phyloP scores from a whole-genome alignment of 2,113 vertebrate species.

The rabbit (Oryctolagus cuniculus) region DNA sequence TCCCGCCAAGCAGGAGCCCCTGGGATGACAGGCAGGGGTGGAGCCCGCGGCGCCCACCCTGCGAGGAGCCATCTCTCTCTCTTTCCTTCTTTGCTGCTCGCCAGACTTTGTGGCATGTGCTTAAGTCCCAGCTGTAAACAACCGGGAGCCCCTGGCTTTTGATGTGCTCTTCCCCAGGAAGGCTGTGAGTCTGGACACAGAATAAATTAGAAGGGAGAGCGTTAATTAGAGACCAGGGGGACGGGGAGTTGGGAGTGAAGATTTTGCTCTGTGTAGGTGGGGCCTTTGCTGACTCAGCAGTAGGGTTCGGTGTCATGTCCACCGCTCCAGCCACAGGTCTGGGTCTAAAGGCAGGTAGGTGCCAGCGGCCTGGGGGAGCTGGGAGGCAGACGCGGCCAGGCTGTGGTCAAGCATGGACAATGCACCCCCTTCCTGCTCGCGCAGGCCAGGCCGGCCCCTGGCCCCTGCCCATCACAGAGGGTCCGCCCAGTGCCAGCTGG shows the following conservation, averaged over 20 bases:
- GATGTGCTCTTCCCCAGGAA: constrained; percentile 59
- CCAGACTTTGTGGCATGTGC: constrained; percentile 30
- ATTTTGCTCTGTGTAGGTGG: neutral
- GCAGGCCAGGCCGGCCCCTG: neutral
- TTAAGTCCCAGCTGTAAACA: constrained; percentile 57
- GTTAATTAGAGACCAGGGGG: constrained; percentile 74
- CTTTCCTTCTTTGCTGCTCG: neutral
- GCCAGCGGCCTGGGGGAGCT: too few relatives aligned
- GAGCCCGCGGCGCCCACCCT: too few relatives aligned
- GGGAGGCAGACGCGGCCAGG: neutral
- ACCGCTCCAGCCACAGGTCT: rapidly evolving
- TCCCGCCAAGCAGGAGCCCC: neutral
- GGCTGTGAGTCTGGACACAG: constrained; percentile 65
- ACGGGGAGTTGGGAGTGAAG: constrained; percentile 56
- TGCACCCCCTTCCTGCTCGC: neutral
- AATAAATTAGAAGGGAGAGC: constrained; percentile 71
- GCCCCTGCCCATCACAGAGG: too few relatives aligned
- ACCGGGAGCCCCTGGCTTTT: constrained; percentile 11
- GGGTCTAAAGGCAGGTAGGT: neutral
- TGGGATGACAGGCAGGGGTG: neutral
- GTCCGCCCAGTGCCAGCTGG: neutral
- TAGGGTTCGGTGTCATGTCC: neutral
- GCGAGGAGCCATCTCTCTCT: neutral
- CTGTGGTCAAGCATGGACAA: neutral
- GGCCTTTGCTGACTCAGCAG: neutral